A percentile compares a stretch with the other conserved stretches of the same genome.
phyloP scores from a whole-genome alignment of 2,797 vertebrate genomes.

The Sebastes miniatus region DNA sequence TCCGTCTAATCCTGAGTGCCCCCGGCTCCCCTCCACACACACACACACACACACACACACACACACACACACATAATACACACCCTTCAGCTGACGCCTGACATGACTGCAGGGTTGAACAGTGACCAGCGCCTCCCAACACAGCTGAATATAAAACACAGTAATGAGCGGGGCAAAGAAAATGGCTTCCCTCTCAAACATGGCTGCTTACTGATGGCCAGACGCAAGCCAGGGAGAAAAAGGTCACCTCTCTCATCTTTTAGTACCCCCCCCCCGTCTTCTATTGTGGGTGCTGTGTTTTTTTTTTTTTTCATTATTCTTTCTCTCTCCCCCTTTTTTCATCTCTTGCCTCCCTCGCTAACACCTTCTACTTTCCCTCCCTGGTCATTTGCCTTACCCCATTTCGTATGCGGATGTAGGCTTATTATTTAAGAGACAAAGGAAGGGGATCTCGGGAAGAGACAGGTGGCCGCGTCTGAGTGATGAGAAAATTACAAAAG shows the following conservation, averaged over 20 bases:
- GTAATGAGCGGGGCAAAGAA: conserved; percentile 80
- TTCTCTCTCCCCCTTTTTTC: conserved; percentile 24
- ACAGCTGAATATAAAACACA: conserved; percentile 79
- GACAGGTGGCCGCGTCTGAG: conserved; percentile 79
- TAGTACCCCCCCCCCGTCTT: conserved; percentile 27
- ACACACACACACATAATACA: conserved; percentile 26
- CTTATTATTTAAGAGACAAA: conserved; percentile 84
- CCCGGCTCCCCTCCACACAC: conserved; percentile 42
- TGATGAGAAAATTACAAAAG: conserved; percentile 82
- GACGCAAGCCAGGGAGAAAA: conserved; percentile 64
- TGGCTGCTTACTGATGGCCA: conserved; percentile 77
- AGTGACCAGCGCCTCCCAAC: conserved; percentile 75
- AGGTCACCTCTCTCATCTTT: conserved; percentile 78
- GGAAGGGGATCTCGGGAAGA: conserved; percentile 76
- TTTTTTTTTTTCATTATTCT: background rate
- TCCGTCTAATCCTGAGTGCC: conserved; percentile 78
- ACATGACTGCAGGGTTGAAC: conserved; percentile 70
- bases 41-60: conserved; percentile 15
- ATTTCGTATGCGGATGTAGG: conserved; percentile 66
- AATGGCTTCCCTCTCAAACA: conserved; percentile 83
- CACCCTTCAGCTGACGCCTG: conserved; percentile 72
- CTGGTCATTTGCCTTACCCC: conserved; percentile 61
- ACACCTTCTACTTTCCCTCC: conserved; percentile 68
- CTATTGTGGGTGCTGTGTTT: conserved; percentile 23
- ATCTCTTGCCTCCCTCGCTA: conserved; percentile 49